Evolutionary conservation across 2,113 vertebrate species (phyloP).

Genomic region (Semnornis frantzii): DNA sequence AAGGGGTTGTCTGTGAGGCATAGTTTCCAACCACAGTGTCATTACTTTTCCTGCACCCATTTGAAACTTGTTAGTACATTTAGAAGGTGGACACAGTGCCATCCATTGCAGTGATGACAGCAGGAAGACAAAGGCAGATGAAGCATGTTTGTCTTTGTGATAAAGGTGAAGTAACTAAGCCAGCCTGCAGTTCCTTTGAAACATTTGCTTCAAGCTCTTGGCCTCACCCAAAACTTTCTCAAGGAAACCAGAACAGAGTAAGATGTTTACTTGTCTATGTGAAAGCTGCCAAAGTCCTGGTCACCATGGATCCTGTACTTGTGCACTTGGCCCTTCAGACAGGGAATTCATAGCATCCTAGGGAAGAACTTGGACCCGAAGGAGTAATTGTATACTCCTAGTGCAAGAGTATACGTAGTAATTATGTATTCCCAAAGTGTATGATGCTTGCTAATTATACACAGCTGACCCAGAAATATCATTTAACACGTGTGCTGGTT

Average conservation of each 20-base stretch:
- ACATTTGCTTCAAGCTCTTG: neutral
- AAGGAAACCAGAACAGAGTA: neutral
- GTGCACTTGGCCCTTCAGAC: conserved; percentile 26
- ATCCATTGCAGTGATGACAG: neutral
- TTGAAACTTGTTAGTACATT: neutral
- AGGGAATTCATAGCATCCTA: conserved; percentile 43
- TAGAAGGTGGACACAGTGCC: neutral
- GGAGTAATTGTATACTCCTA: conserved; percentile 68
- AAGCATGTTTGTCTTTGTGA: neutral
- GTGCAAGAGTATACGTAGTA: conserved; percentile 41
- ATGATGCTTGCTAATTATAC: conserved; percentile 69
- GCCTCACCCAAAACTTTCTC: neutral
- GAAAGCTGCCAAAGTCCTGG: neutral
- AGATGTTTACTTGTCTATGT: neutral
- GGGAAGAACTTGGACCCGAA: conserved; percentile 37
- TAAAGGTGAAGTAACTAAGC: neutral
- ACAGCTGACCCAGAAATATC: conserved; percentile 73
- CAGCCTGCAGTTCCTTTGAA: neutral
- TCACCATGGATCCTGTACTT: neutral
- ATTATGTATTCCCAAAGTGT: conserved; percentile 64
- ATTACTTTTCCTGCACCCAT: neutral
- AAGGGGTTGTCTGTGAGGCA: neutral
- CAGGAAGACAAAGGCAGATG: neutral
- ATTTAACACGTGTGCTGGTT: conserved; percentile 78
- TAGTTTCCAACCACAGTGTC: neutral